phyloP scores from a whole-genome alignment of 2,113 vertebrate species.

The Heliornis fulica region DNA sequence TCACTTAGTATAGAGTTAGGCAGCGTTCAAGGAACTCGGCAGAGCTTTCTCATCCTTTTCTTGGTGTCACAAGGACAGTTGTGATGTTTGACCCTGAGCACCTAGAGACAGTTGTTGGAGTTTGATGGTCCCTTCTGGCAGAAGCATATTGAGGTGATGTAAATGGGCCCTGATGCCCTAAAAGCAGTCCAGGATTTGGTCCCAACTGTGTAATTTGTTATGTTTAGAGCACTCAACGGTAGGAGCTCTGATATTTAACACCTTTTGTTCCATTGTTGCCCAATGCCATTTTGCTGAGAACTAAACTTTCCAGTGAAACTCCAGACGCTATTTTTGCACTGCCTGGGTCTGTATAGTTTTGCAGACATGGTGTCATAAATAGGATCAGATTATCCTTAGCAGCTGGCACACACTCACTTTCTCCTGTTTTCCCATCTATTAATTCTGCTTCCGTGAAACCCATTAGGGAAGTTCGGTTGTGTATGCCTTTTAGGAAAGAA shows the following conservation, averaged over 20 bases:
- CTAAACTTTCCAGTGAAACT: not conserved
- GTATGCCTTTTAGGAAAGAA: not conserved
- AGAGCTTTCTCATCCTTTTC: not conserved
- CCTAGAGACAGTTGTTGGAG: not conserved
- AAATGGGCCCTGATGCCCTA: not conserved
- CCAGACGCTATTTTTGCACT: not conserved
- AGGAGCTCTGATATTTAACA: not conserved
- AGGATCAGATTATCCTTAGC: slow-evolving; percentile 5
- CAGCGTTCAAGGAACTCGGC: not conserved
- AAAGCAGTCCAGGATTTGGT: not conserved
- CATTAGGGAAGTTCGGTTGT: not conserved
- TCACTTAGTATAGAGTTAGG: not conserved
- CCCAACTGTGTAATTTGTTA: slow-evolving; percentile 10
- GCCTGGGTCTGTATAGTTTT: not conserved
- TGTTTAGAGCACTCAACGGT: not conserved
- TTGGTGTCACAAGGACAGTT: not conserved
- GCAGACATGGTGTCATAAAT: not conserved
- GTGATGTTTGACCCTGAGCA: not conserved
- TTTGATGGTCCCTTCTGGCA: not conserved
- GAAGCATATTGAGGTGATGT: not conserved
- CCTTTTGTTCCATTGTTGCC: not conserved
- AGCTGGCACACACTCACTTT: not conserved
- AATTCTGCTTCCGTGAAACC: not conserved
- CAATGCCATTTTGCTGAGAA: not conserved
- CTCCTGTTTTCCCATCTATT: not conserved